Percentiles rank a stretch among this genome's conserved stretches.
phyloP scores from a whole-genome alignment of 1,140 invertebrate genomes.

The Pseudobourletiella spinata region DNA sequence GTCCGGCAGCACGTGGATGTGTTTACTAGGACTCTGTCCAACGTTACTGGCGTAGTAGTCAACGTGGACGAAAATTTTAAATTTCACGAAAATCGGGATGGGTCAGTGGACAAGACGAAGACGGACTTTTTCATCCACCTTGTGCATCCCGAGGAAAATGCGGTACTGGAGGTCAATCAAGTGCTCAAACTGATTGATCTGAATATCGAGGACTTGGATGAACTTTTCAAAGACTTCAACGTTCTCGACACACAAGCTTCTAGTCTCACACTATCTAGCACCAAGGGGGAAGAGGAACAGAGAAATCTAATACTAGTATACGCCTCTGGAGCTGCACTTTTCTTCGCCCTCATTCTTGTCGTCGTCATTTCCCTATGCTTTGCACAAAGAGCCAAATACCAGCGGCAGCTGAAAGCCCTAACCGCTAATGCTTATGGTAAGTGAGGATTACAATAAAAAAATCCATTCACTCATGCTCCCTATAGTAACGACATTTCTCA shows the following conservation, averaged over 20 bases:
- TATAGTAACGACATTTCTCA: too few relatives aligned
- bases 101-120: constrained; percentile 84
- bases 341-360: constrained; percentile 64
- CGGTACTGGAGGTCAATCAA: constrained; percentile 51
- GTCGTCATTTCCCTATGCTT: constrained; percentile 68
- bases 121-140: constrained; percentile 90
- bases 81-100: constrained; percentile 83
- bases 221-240: constrained; percentile 84
- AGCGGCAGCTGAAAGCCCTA: constrained; percentile 80
- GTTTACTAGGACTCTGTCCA: constrained; percentile 68
- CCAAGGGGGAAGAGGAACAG: constrained; percentile 54
- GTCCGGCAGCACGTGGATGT: constrained; percentile 64
- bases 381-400: constrained; percentile 71
- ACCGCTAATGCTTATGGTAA: constrained; percentile 85
- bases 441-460: constrained; percentile 31
- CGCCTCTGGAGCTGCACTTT: constrained; percentile 67
- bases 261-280: constrained; percentile 8
- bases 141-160: constrained; percentile 75
- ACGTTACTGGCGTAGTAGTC: constrained; percentile 80
- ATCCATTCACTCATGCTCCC: too few relatives aligned
- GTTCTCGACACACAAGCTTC: constrained; percentile 78
- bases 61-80: constrained; percentile 81
- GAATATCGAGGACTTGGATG: constrained; percentile 80
- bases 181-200: constrained; percentile 77
- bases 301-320: constrained; percentile 51